Evolutionary conservation across 2,113 vertebrate genomes (phyloP), one percentile per base, ranked within the genome.

Genomic region (Misgurnus mizolepis): DNA sequence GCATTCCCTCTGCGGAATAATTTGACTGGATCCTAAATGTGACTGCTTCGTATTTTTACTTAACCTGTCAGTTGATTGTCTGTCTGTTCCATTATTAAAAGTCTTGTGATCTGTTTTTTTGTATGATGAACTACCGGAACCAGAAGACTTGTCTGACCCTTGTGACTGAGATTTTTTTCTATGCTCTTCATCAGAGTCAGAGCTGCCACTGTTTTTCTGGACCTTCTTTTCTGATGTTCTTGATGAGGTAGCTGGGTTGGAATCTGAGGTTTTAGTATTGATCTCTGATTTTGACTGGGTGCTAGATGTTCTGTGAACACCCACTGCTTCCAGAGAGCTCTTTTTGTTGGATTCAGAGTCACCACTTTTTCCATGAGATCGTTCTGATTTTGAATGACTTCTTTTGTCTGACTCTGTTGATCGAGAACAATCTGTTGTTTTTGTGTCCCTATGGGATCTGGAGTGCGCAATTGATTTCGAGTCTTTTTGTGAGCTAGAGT

Each of bases 401-500:
- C 93, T 95, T 92, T 94, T 96, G 76, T 97, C 96, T 8, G 80
- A 34, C 53, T 97, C 96, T 14, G 91, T 84, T 1, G 89, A 83
- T 0, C 94, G 90, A 86, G 93, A 93, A 1, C 89, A 93, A 77
- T 95, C 96, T 5, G 43, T 79, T 7, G 80, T 88, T 87, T 96
- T 95, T 0, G 93, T 92, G 84, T 96, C 94, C 87, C 94, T 91
- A 88, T 95, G 92, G 8, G 90, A 95, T 89, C 94, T 95, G 4
- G 92, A 95, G 86, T 94, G 92, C 27, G 93, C 93, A 67, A 94
- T 95, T 14, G 89, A 90, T 88, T 96, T 95, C 0, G 93, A 92
- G 67, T 97, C 96, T 91, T 95, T 94, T 88, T 98, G 92, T 0
- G 93, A 96, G 79, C 93, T 95, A 56, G 95, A 96, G 86, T 95